Evolutionary conservation across 2,797 vertebrate species (phyloP).

Genomic region (Lutjanus campechanus): DNA sequence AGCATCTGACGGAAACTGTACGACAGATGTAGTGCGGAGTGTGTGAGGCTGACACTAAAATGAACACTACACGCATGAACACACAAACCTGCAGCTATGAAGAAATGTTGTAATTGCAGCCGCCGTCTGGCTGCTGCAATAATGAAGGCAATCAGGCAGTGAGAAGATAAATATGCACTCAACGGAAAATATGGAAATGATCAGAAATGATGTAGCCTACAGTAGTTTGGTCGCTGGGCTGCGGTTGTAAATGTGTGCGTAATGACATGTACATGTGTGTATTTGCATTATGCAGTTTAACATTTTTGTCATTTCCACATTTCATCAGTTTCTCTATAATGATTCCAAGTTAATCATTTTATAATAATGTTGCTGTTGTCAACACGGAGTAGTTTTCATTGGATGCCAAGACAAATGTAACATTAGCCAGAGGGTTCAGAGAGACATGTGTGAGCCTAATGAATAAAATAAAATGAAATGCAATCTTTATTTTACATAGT

Average conservation of each 20-base stretch:
- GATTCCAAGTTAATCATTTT: neutral
- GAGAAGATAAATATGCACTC: slow-evolving; percentile 11
- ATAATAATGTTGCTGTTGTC: neutral
- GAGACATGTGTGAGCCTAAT: neutral
- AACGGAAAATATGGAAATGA: slow-evolving; percentile 22
- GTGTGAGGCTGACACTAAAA: slow-evolving; percentile 1
- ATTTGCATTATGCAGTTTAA: neutral
- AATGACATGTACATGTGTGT: neutral
- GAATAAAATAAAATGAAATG: too few relatives aligned
- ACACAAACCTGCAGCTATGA: neutral
- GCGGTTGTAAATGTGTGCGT: neutral
- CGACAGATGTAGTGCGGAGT: neutral
- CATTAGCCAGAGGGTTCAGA: neutral
- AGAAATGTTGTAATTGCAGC: neutral
- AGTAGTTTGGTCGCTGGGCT: neutral
- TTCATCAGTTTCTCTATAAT: neutral
- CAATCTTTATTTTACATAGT: neutral
- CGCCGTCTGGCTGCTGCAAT: neutral
- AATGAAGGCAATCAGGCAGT: slow-evolving; percentile 22
- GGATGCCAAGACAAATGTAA: neutral
- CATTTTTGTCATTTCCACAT: neutral
- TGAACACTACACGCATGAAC: neutral
- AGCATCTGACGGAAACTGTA: slow-evolving; percentile 18
- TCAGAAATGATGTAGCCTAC: neutral
- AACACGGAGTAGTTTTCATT: neutral